Evolutionary conservation across 2,888 invertebrate species (phyloP).

Genomic region (Hydrotaea cyrtoneurina): DNA sequence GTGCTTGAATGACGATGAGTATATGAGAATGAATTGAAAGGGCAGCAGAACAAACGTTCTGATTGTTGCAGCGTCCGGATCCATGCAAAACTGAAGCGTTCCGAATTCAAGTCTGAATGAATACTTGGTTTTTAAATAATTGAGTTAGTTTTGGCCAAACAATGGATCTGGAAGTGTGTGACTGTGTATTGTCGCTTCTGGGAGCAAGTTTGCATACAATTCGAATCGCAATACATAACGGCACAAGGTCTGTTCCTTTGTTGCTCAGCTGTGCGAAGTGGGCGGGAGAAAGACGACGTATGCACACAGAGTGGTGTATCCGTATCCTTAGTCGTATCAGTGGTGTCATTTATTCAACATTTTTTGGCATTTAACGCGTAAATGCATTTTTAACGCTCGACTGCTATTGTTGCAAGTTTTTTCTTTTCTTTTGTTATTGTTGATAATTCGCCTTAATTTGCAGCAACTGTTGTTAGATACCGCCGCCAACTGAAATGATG

Average conservation of each 20-base stretch:
- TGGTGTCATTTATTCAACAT: conserved; percentile 57
- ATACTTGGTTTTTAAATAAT: conserved; percentile 50
- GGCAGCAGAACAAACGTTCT: background rate
- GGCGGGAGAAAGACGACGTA: conserved; percentile 10
- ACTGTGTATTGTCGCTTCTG: conserved; percentile 36
- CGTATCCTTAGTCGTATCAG: conserved; percentile 46
- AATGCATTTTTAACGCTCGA: conserved; percentile 64
- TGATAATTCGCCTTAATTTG: conserved; percentile 61
- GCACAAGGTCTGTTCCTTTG: background rate
- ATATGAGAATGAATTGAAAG: background rate
- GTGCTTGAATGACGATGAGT: background rate
- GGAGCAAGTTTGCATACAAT: conserved; percentile 16
- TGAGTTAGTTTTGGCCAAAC: conserved; percentile 57
- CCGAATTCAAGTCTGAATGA: conserved; percentile 20
- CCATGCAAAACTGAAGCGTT: background rate
- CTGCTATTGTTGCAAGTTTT: conserved; percentile 58
- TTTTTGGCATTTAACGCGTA: conserved; percentile 64
- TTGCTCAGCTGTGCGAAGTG: background rate
- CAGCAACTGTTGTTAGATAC: conserved; percentile 48
- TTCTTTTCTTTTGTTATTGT: conserved; percentile 38
- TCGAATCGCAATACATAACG: background rate
- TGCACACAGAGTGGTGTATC: conserved; percentile 32
- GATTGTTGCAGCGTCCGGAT: background rate
- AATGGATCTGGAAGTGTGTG: conserved; percentile 30
- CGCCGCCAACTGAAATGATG: conserved; percentile 45